phyloP scores from a whole-genome alignment of 1,140 invertebrate species.

The Drosophila parabipectinata region DNA sequence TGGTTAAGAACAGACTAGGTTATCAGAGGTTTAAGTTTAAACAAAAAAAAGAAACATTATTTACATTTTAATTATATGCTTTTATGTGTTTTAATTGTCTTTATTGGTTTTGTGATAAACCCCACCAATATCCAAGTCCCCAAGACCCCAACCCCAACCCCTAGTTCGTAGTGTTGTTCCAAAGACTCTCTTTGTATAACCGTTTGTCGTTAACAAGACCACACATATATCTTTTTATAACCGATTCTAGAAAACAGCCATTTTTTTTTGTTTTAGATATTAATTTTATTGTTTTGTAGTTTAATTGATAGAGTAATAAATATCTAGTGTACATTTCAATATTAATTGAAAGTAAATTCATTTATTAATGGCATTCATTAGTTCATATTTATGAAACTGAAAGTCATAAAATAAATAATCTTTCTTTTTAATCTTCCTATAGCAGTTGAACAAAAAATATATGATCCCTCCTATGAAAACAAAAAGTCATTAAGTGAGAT shows the following conservation, averaged over 20 bases:
- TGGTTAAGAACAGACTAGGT: background rate
- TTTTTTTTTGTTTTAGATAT: conserved; percentile 28
- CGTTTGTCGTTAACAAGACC: conserved; percentile 59
- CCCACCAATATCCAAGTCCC: conserved; percentile 3
- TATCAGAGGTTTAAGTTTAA: background rate
- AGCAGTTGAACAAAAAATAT: conserved; percentile 44
- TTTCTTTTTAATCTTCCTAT: conserved; percentile 60
- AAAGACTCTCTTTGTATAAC: conserved; percentile 47
- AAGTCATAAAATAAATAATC: conserved; percentile 52
- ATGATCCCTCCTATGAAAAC: conserved; percentile 20
- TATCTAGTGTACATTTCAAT: conserved; percentile 48
- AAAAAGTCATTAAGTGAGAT: conserved; percentile 27
- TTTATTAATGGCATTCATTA: conserved; percentile 61
- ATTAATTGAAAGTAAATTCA: conserved; percentile 40
- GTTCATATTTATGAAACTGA: conserved; percentile 49
- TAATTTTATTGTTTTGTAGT: conserved; percentile 35
- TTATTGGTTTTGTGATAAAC: background rate
- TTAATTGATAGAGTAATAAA: conserved; percentile 23
- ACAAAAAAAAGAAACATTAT: conserved; percentile 6
- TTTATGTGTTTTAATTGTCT: conserved; percentile 17
- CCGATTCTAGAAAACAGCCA: conserved; percentile 38
- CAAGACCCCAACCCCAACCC: conserved; percentile 12
- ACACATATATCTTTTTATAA: conserved; percentile 52
- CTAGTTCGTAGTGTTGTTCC: conserved; percentile 63
- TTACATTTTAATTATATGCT: conserved; percentile 6